phyloP scores from a whole-genome alignment of 2,113 vertebrate genomes.

The Loxodonta africana region DNA sequence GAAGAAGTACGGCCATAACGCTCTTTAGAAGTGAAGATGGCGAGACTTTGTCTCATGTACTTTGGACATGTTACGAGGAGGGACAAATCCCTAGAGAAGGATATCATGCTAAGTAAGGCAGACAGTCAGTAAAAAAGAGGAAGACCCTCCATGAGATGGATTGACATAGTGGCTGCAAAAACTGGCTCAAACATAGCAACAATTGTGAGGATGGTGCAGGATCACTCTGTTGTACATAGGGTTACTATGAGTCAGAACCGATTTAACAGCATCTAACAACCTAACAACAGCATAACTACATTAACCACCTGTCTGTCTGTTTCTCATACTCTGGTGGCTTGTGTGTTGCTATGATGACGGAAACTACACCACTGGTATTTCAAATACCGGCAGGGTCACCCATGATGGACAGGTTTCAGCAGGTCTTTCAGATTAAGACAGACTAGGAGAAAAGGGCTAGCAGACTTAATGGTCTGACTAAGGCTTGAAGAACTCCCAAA shows the following conservation, averaged over 20 bases:
- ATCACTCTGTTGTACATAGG: background rate
- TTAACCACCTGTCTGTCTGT: background rate
- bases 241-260: background rate
- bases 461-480: background rate
- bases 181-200: background rate
- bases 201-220: background rate
- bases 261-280: background rate
- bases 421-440: background rate
- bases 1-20: background rate
- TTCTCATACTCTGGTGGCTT: background rate
- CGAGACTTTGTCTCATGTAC: background rate
- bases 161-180: background rate
- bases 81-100: background rate
- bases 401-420: background rate
- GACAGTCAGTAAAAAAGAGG: background rate
- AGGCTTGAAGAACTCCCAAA: too few species aligned
- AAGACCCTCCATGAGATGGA: background rate
- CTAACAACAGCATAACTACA: background rate
- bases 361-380: background rate
- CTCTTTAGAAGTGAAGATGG: background rate
- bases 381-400: background rate
- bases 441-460: background rate
- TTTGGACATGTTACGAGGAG: background rate
- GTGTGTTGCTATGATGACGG: background rate
- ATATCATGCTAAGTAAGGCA: background rate